Evolutionary conservation across 2,797 vertebrate species (phyloP), one percentile per base, ranked within the genome.

Genomic region (Coluber constrictor): DNA sequence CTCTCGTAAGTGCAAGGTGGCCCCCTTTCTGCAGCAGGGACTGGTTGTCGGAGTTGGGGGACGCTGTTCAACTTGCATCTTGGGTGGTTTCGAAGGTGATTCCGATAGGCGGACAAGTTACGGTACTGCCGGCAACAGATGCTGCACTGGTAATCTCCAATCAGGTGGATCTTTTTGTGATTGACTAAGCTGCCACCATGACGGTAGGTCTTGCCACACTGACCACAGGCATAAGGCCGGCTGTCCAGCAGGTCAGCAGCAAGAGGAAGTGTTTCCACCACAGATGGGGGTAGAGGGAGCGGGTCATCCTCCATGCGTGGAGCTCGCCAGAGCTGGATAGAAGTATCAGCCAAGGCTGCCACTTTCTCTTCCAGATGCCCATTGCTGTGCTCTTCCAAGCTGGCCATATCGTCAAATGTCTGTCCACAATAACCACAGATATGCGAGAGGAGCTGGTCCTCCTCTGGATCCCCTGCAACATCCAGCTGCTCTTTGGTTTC

Each of bases 401-500:
- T 98, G 54, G 98, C 98, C 43, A 99, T 94, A 91, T 99, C 98
- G 54, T 98, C 98, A 59, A 99, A 98, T 9, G 98, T 98, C 3
- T 98, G 98, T n/a, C 98, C 98, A 57, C 99, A 99, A 95, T 98
- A 99, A 1, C 98, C 99, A 90, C 99, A 99, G 13, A 98, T 99
- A 86, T 98, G 97, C 4, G 1, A 32, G 32, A 43, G 89, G 51
- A 5, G 95, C 90, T 13, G 70, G 1, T 60, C 92, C 15, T 95
- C 96, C 0, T 92, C 94, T 2, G 79, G 93, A 2, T 9, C 60
- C 3, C 0, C 57, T 1, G 7, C 37, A 5, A 1, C 97, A 96
- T 92, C 97, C 97, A 0, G 96, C 32, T 32, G 96, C 0, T 95
- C 96, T 10, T 32, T 79, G 3, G 89, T 20, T 32, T 4, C 93